Base-by-base conservation (phyloP, 2,797 vertebrate genomes). In the Hydrophis major region DNA sequence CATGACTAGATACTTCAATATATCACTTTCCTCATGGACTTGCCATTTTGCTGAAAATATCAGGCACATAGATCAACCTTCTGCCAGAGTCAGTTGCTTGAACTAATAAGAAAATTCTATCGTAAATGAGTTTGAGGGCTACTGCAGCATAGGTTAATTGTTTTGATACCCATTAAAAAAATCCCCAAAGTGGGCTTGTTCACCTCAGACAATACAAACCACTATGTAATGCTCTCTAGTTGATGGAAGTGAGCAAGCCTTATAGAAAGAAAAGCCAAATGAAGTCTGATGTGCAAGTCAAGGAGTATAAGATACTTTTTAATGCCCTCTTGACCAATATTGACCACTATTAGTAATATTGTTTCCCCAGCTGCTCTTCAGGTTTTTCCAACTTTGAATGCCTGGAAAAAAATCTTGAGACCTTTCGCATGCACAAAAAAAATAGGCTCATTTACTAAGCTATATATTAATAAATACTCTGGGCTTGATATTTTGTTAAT, bases 41-140 rank as follows among this genome's bases (percentile, higher is more conserved):
- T 97, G 97, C 97, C 97, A 97, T 97, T 97, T 97, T 93, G 92
- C 93, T 93, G 95, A 96, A 97, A 97, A 97, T 97, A 97, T 93
- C 97, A 97, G 95, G 93, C 92, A 94, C 93, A 97, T 95, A 97
- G 95, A 97, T 97, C 96, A 97, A 96, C 66, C 90, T 92, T 95
- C 88, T 87, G 90, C 22, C 89, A 94, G 96, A 96, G 86, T 92
- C 87, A 95, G 96, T 95, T 96, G 96, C 94, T 91, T 95, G 74
- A 94, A 92, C 74, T 78, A 59, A 94, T 94, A 95, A 94, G 95
- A 94, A 96, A 91, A 95, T 92, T 88, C 50, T 5, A 4, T 12
- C 88, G 66, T 91, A 94, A 92, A 96, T 87, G 94, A 95, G 61
- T 94, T 94, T 93, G 37, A 97, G 96, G 91, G 89, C 92, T 96